These are phyloP conservation scores for Drosophila siamana DNA, from an alignment of 2,888 invertebrate genomes.

Conservation along the genomic window DNA sequence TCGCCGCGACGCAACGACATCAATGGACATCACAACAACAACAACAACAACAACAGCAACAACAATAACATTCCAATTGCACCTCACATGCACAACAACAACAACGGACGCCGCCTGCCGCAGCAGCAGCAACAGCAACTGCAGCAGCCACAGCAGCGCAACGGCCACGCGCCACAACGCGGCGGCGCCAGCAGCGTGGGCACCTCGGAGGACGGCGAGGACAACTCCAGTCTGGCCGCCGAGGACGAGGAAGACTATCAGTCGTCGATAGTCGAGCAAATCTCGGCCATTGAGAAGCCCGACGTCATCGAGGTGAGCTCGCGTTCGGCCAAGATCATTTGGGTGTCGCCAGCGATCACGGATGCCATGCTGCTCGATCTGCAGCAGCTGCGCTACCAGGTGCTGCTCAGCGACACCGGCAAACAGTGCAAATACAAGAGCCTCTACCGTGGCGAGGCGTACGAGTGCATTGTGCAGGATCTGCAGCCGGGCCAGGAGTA, in stretches of 20 bases:
- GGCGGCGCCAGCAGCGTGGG: constrained; percentile 86
- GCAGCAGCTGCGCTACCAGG: constrained; percentile 90
- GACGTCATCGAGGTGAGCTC: constrained; percentile 93
- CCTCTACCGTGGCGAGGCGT: constrained; percentile 91
- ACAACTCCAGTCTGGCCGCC: constrained; percentile 89
- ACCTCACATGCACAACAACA: constrained; percentile 66
- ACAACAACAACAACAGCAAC: constrained; percentile 46
- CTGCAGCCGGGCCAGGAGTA: constrained; percentile 95
- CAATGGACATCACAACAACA: constrained; percentile 85
- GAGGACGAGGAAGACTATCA: constrained; percentile 91
- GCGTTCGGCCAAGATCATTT: constrained; percentile 93
- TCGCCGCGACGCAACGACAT: constrained; percentile 90
- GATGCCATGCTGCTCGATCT: constrained; percentile 80
- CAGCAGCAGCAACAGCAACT: constrained; percentile 38
- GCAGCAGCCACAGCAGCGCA: constrained; percentile 51
- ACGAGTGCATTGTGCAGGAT: constrained; percentile 93
- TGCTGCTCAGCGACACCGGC: constrained; percentile 91
- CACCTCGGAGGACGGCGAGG: constrained; percentile 93
- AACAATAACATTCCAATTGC: constrained; percentile 58
- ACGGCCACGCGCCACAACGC: constrained; percentile 52
- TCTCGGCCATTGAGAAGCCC: constrained; percentile 91
- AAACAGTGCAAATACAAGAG: constrained; percentile 94
- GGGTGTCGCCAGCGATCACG: constrained; percentile 89
- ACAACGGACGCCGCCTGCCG: constrained; percentile 57
- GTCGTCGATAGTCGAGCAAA: constrained; percentile 89